These are phyloP conservation scores for Pheosia tremula DNA, from an alignment of 2,888 invertebrate genomes.

Conservation along the genomic window DNA sequence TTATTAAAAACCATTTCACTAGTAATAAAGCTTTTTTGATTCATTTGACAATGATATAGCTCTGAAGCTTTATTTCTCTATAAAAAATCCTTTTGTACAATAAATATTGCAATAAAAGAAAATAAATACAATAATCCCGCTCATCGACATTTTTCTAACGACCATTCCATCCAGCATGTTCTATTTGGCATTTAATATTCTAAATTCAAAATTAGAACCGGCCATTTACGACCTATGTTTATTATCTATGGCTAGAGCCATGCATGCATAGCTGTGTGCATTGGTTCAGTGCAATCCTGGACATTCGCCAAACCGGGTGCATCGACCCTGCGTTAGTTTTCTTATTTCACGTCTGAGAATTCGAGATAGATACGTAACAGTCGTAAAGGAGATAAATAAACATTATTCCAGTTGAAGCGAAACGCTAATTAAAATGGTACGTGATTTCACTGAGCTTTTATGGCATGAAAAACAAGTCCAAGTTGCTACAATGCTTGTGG, in stretches of 20 bases:
- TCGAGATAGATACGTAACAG: constrained; percentile 33
- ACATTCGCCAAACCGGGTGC: constrained; percentile 60
- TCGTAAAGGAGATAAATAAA: constrained; percentile 4
- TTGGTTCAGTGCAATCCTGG: constrained; percentile 56
- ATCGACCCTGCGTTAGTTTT: constrained; percentile 48
- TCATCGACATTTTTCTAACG: background rate
- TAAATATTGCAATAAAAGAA: no score
- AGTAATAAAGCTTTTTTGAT: no score
- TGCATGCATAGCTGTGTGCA: constrained; percentile 34
- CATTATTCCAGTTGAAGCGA: constrained; percentile 2
- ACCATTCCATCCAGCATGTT: background rate
- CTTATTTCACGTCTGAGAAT: constrained; percentile 49
- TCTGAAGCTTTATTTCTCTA: background rate
- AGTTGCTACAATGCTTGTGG: background rate
- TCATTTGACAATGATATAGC: no score
- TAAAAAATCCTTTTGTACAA: background rate
- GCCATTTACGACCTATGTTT: constrained; percentile 30
- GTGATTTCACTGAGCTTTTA: background rate
- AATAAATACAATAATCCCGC: background rate
- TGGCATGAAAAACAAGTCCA: background rate
- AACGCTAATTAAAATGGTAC: background rate
- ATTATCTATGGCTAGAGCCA: constrained; percentile 50
- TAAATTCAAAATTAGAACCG: constrained; percentile 34
- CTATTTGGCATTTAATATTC: background rate
- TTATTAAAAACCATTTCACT: background rate